Evolutionary conservation across 2,113 vertebrate species (phyloP).

Genomic region (Trochalopteron elliotii): DNA sequence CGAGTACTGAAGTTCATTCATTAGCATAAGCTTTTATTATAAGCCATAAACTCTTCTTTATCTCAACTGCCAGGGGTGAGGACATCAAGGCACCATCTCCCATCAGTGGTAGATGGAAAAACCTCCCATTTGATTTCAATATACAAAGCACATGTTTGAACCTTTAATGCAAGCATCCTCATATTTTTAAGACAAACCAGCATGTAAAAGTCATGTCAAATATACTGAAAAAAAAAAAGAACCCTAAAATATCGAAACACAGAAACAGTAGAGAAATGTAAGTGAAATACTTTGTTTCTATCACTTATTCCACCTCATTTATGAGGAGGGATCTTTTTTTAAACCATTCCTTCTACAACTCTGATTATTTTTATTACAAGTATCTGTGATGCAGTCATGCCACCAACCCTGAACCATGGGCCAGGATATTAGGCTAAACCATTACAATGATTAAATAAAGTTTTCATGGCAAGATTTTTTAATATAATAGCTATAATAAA

Average conservation of each 20-base stretch:
- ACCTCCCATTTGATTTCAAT: neutral
- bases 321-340: neutral
- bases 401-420: neutral
- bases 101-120: neutral
- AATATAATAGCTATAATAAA: neutral
- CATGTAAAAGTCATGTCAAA: neutral
- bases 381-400: neutral
- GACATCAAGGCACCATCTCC: neutral
- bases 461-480: neutral
- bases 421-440: neutral
- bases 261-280: neutral
- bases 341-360: neutral
- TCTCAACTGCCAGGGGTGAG: neutral
- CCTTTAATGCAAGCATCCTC: neutral
- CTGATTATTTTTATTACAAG: neutral
- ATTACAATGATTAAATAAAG: neutral
- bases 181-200: neutral
- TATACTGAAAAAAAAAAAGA: neutral
- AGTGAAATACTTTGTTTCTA: neutral
- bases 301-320: neutral
- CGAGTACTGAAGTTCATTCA: conserved; percentile 11
- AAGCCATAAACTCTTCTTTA: neutral
- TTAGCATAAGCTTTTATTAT: conserved; percentile 42
- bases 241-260: neutral
- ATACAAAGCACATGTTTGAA: neutral